phyloP scores from a whole-genome alignment of 2,888 invertebrate genomes.

The Dioctria rufipes region DNA sequence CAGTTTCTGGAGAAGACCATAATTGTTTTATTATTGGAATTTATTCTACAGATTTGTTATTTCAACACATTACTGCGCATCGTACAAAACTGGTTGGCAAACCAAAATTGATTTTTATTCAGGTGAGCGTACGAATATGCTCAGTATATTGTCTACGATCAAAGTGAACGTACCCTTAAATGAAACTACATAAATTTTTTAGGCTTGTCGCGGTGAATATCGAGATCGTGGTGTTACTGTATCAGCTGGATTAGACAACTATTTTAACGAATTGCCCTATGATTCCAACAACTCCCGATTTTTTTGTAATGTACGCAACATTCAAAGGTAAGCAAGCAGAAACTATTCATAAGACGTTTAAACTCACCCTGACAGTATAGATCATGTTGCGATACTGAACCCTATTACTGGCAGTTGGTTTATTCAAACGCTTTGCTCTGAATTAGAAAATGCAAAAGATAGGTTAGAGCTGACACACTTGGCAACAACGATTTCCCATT shows the following conservation, averaged over 20 bases:
- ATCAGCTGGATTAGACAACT: slow-evolving; percentile 61
- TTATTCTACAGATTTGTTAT: slow-evolving; percentile 75
- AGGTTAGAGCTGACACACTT: slow-evolving; percentile 76
- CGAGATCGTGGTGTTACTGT: slow-evolving; percentile 64
- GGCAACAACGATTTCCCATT: slow-evolving; percentile 76
- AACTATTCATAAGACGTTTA: neutral
- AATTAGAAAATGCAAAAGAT: slow-evolving; percentile 71
- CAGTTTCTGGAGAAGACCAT: slow-evolving; percentile 73
- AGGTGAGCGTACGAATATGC: slow-evolving; percentile 70
- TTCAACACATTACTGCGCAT: slow-evolving; percentile 75
- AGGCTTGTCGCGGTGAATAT: slow-evolving; percentile 23
- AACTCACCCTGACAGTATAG: slow-evolving; percentile 64
- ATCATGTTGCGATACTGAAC: slow-evolving; percentile 79
- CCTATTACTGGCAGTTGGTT: slow-evolving; percentile 81
- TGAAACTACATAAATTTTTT: neutral
- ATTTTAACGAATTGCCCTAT: slow-evolving; percentile 69
- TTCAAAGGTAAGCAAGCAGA: slow-evolving; percentile 75
- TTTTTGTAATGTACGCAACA: slow-evolving; percentile 79
- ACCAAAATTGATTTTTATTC: slow-evolving; percentile 81
- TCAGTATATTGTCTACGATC: no score
- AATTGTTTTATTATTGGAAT: slow-evolving; percentile 76
- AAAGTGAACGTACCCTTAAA: neutral
- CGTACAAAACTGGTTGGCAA: slow-evolving; percentile 78
- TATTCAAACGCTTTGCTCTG: slow-evolving; percentile 78
- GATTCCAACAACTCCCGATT: slow-evolving; percentile 81